Base-by-base conservation (phyloP, 1,140 invertebrate species). In the Sweltsa coloradensis region DNA sequence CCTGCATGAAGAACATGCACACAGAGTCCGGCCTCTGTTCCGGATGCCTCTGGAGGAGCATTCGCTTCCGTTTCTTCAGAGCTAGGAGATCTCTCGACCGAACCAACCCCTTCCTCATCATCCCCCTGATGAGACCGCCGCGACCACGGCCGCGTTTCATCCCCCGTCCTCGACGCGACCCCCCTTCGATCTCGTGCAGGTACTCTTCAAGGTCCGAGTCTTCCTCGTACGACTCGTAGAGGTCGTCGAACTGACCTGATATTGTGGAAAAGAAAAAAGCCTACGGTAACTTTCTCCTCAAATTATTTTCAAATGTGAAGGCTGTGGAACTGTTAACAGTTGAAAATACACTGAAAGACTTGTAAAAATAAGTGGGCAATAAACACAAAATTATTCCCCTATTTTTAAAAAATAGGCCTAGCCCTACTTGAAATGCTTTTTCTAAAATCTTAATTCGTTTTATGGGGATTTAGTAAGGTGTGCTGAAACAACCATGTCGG, bases 1-100 rank as follows among this genome's bases (percentile, higher is more conserved):
- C 88, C 67, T 91, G 86, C 73, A 89, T 79, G 57, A 76, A 91
- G 68, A 85, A 85, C 45, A 82, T 74, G 60, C 89, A 91, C 45
- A 85, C 76, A 5, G 75, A 70, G 43, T 83, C 75, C 3, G 72
- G 65, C 58, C 83, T 79, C 59, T 78, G 75, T 52, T 68, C 62
- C 18, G 70, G 67, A 60, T 73, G 71, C 63, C 23, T 24, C 42
- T 26, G 1, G 5, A 26, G 16, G 23, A 44, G 18, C 13, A 29
- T n/a, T 29, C 60, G 54, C 63, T 57, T 42, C 61, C 49, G 23
- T 53, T 51, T 50, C 51, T 41, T 34, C 16, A n/a, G n/a, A 53
- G 40, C 16, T 56, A 48, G 19, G 52, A 44, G 37, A 52, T 45
- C 9, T 46, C 22, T 27, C 48, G 47, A 41, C 50, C 16, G 16